Percentiles rank a stretch among this genome's conserved stretches.
These are phyloP conservation scores for Anguilla rostrata DNA, from an alignment of 2,113 vertebrate species.

Conservation along the genomic window DNA sequence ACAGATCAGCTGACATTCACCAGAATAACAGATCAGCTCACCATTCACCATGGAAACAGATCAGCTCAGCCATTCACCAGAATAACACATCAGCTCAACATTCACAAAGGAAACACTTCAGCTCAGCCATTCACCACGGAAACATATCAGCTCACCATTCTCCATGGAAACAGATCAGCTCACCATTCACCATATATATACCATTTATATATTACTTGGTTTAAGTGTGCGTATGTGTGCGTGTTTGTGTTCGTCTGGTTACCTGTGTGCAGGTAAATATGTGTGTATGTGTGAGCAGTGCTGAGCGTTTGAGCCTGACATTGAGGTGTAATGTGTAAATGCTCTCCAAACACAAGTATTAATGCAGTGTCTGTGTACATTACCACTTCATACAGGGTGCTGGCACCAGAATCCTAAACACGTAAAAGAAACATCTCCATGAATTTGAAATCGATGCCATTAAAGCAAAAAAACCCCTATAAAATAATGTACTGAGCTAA, in stretches of 20 bases:
- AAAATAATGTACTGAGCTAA: neutral
- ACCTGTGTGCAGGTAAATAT: neutral
- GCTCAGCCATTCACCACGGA: neutral
- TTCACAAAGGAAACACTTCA: neutral
- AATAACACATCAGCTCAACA: neutral
- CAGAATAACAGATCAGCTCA: neutral
- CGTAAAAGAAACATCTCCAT: neutral
- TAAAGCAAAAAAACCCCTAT: neutral
- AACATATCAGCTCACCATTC: neutral
- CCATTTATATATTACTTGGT: no score
- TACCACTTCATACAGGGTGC: neutral
- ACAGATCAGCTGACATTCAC: neutral
- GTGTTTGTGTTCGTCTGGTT: neutral
- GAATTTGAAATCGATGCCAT: neutral
- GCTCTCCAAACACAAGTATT: no score
- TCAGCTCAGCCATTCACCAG: neutral
- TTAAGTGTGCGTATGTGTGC: neutral
- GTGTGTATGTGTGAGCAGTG: fast-evolving
- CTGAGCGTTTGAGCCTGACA: no score
- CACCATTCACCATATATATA: neutral
- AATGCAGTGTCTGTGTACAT: no score
- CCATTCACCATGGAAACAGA: neutral
- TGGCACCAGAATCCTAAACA: neutral
- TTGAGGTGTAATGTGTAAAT: no score
- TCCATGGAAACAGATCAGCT: neutral